Conservation (phyloP, 1,140 invertebrate genomes). For the Diorhabda carinulata region DNA sequence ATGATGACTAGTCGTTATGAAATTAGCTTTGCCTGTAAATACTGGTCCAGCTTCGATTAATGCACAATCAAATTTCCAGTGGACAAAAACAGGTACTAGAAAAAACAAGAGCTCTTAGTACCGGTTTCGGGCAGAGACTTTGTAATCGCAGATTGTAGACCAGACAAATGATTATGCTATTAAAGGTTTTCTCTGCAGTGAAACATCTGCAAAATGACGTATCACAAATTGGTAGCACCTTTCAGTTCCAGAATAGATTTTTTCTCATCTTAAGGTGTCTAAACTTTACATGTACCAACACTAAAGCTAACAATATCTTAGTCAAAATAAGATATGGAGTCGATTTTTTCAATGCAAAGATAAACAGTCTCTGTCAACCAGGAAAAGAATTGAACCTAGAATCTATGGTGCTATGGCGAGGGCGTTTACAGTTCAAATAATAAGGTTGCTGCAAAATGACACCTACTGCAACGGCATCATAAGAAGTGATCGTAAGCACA, state of each 20-base stretch:
- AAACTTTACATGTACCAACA: slow-evolving; percentile 18
- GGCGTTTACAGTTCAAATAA: slow-evolving; percentile 22
- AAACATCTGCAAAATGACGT: slow-evolving; percentile 15
- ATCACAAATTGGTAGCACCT: slow-evolving; percentile 31
- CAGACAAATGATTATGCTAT: slow-evolving; percentile 17
- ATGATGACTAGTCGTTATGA: too few relatives aligned
- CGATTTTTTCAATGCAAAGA: slow-evolving; percentile 23
- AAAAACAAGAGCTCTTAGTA: slow-evolving; percentile 16
- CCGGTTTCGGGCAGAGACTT: slow-evolving; percentile 15
- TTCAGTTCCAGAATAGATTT: slow-evolving; percentile 19
- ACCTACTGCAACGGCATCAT: slow-evolving; percentile 42
- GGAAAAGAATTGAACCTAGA: slow-evolving; percentile 22
- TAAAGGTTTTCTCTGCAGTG: slow-evolving; percentile 11
- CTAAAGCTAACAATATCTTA: slow-evolving; percentile 6
- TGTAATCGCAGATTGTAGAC: slow-evolving; percentile 14
- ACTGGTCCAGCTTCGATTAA: too few relatives aligned
- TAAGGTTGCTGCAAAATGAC: slow-evolving; percentile 32
- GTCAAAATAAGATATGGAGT: slow-evolving; percentile 21
- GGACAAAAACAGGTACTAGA: slow-evolving; percentile 18
- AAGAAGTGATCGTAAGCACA: slow-evolving; percentile 31
- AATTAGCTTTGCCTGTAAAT: too few relatives aligned
- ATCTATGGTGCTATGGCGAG: slow-evolving; percentile 20
- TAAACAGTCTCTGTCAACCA: slow-evolving; percentile 16
- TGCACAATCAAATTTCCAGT: neutral
- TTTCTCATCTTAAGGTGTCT: slow-evolving; percentile 17